Conservation (phyloP, 2,113 vertebrate species). For the Notiomystis cincta region DNA sequence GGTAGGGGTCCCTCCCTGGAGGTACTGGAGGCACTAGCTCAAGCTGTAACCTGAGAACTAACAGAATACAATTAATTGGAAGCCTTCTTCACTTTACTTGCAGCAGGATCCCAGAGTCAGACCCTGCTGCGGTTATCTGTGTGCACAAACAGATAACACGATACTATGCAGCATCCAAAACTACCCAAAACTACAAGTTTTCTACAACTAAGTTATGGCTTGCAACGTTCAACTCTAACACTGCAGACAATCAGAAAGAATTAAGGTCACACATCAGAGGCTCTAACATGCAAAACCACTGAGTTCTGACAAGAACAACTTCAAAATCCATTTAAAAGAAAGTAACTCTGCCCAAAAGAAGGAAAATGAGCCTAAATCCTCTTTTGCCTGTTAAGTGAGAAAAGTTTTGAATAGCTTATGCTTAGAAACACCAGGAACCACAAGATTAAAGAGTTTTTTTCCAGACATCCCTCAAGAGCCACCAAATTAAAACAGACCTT, state of each 20-base stretch:
- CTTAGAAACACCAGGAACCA: not conserved
- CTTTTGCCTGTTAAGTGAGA: accelerated
- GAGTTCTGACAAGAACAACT: not conserved
- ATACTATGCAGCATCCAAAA: not conserved
- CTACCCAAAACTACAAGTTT: not conserved
- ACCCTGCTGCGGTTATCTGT: accelerated
- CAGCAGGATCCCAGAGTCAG: not conserved
- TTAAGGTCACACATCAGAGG: not conserved
- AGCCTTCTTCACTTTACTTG: not conserved
- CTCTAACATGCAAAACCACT: not conserved
- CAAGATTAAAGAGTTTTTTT: not conserved
- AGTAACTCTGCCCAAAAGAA: not conserved
- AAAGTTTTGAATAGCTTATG: not conserved
- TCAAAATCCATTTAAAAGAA: not conserved
- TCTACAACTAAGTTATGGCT: not conserved
- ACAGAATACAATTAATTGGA: not conserved
- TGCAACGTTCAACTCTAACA: not conserved
- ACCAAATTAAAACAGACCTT: not conserved
- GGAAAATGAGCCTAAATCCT: not conserved
- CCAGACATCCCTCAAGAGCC: not conserved
- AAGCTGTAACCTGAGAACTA: not conserved
- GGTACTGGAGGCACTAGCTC: not conserved
- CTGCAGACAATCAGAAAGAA: not conserved
- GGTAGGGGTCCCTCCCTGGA: not conserved
- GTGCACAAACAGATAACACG: accelerated